Base-by-base conservation (phyloP, 2,797 vertebrate genomes). In the Chloroceryle inda region DNA sequence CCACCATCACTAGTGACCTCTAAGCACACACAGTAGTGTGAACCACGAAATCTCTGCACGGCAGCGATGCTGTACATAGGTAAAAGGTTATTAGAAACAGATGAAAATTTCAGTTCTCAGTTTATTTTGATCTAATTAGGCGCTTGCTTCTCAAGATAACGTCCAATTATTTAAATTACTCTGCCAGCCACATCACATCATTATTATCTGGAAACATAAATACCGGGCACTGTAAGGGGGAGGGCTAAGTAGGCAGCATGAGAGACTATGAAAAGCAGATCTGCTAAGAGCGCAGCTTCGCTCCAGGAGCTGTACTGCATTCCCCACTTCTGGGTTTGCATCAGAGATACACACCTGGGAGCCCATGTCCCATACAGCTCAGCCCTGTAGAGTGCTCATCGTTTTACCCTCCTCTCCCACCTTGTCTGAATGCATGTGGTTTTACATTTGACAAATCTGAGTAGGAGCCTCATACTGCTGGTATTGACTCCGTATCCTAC, bases 151-250 rank as follows among this genome's bases (percentile, higher is more conserved):
- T 96, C 94, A 96, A 96, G 97, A 96, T 96, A 95, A 96, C 74
- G 96, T 96, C 96, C 96, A 97, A 97, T 97, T 97, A 97, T 96
- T 96, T 95, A 97, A 97, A 97, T 96, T 95, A 93, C 95, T 91
- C 91, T 93, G 95, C 95, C 93, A 96, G 91, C 96, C 93, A 95
- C 94, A 96, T 94, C 89, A 92, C 83, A 96, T 97, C 89, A 93
- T 91, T 97, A 95, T 96, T 90, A 97, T 93, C 94, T 87, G 86
- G 95, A 96, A 96, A 96, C 85, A 95, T 95, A 96, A 96, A 97
- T 93, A 96, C 24, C 1, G 27, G 91, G 92, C 78, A 89, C 58
- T 80, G 71, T 45, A 89, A 72, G 89, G 72, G 85, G 83, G 73
- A 91, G 89, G 87, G 73, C 55, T 85, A 59, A 76, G 83, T 53